Evolutionary conservation across 2,113 vertebrate genomes (phyloP).

Genomic region (Otus sunia): DNA sequence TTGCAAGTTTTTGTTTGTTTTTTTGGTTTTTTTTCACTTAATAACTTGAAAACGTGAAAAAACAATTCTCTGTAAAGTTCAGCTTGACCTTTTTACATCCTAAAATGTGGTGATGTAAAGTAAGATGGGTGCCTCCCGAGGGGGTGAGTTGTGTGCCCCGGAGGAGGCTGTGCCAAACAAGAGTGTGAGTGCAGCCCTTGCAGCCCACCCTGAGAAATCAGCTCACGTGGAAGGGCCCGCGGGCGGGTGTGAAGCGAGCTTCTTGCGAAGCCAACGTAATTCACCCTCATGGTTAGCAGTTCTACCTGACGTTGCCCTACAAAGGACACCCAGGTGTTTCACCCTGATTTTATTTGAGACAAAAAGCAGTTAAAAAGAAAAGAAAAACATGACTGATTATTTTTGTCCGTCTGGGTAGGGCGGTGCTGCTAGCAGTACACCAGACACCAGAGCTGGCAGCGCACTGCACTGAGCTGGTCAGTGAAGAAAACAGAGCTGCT

Average conservation of each 20-base stretch:
- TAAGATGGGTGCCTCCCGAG: neutral
- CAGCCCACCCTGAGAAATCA: rapidly evolving
- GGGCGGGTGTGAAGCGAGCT: neutral
- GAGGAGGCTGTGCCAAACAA: neutral
- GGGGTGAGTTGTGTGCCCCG: rapidly evolving
- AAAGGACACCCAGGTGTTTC: neutral
- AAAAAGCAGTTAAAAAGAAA: neutral
- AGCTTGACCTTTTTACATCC: neutral
- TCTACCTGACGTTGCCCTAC: neutral
- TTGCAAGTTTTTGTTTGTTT: neutral
- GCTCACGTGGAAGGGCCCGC: rapidly evolving
- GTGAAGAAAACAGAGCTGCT: neutral
- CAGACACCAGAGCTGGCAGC: neutral
- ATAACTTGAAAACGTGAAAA: neutral
- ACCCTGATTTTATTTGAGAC: neutral
- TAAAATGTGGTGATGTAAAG: neutral
- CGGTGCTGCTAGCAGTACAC: neutral
- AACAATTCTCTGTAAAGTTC: neutral
- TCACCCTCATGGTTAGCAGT: neutral
- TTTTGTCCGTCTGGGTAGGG: neutral
- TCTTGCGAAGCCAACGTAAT: neutral
- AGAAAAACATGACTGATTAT: neutral
- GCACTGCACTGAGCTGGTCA: neutral
- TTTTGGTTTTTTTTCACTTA: slow-evolving; percentile 5
- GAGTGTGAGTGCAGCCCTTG: rapidly evolving